Conservation (phyloP, 2,113 vertebrate species). For the Pomatorhinus ruficollis region DNA sequence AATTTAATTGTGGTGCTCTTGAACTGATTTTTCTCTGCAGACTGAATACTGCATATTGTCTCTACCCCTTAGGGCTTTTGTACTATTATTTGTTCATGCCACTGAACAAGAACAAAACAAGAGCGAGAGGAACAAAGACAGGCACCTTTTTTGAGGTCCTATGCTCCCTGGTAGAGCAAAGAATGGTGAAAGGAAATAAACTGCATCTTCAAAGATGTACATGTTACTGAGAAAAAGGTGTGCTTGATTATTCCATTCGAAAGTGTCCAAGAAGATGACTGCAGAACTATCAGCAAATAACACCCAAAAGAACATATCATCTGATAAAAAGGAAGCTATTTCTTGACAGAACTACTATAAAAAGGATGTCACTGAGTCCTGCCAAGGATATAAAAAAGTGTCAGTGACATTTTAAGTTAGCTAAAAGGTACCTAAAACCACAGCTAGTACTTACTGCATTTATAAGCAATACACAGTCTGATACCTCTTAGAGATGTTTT, state of each 20-base stretch:
- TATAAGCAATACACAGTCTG: neutral
- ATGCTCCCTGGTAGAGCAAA: neutral
- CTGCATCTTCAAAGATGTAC: neutral
- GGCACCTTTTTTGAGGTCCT: neutral
- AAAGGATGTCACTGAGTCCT: neutral
- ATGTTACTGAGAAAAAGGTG: neutral
- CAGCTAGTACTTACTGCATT: neutral
- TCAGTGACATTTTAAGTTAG: neutral
- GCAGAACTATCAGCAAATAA: neutral
- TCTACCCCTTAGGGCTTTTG: neutral
- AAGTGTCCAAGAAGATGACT: neutral
- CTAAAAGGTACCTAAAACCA: neutral
- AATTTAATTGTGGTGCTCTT: neutral
- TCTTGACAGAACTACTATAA: neutral
- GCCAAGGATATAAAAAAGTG: neutral
- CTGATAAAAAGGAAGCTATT: neutral
- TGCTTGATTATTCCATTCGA: neutral
- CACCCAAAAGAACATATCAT: neutral
- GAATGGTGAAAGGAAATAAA: neutral
- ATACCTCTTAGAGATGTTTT: neutral
- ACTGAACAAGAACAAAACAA: slow-evolving; percentile 9
- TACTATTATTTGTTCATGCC: neutral
- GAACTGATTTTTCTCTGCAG: neutral
- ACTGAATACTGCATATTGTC: neutral
- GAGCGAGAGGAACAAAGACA: neutral